These are phyloP conservation scores for Crocuta crocuta DNA, from an alignment of 2,113 vertebrate genomes.

Conservation along the genomic window DNA sequence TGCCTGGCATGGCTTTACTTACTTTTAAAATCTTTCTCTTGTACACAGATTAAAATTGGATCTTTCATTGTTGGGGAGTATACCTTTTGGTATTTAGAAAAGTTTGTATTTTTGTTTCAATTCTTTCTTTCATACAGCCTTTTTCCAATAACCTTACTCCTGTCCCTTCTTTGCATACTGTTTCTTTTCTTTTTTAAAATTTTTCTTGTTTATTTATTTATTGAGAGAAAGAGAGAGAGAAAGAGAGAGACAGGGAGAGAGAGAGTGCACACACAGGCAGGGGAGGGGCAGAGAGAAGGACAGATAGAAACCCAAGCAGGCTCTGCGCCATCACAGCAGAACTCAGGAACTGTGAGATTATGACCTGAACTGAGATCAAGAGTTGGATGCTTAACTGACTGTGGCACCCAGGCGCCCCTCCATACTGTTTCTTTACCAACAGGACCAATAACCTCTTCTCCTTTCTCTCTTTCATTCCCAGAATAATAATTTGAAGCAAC, in stretches of 20 bases:
- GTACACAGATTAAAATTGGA: neutral
- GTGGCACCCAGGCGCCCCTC: too few species aligned
- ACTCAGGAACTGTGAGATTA: too few species aligned
- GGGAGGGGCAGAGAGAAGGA: too few species aligned
- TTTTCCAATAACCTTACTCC: neutral
- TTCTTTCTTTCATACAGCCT: neutral
- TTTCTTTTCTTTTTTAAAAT: neutral
- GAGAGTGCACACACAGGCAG: too few species aligned
- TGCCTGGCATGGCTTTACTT: neutral
- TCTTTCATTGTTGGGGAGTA: neutral
- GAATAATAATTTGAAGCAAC: slow-evolving; percentile 12
- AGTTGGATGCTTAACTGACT: too few species aligned
- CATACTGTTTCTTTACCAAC: neutral
- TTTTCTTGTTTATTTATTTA: too few species aligned
- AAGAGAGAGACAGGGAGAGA: too few species aligned
- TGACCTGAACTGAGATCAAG: too few species aligned
- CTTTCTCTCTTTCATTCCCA: neutral
- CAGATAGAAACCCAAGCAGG: too few species aligned
- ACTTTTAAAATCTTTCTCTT: neutral
- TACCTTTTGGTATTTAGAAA: neutral
- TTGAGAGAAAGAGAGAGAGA: too few species aligned
- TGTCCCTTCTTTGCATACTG: neutral
- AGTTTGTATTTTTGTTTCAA: neutral
- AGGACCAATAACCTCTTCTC: neutral
- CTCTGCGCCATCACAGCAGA: too few species aligned